Percentiles rank a stretch among this genome's conserved stretches.
These are phyloP conservation scores for Lordiphosa clarofinis DNA, from an alignment of 1,140 invertebrate species.

Conservation along the genomic window DNA sequence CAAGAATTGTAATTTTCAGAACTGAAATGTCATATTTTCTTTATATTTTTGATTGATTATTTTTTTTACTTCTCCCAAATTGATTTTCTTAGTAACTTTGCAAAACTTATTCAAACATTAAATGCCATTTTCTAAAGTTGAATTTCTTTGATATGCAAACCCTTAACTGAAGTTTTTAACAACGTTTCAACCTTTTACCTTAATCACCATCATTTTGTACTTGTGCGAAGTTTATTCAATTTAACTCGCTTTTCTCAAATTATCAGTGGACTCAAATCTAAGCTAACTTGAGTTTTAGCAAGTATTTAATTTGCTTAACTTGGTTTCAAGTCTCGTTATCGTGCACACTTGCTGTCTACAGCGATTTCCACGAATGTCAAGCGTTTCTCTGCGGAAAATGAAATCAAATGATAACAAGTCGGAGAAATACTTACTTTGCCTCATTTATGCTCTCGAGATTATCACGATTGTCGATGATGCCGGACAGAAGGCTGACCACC, in stretches of 20 bases:
- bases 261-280: conserved; percentile 19
- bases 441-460: conserved; percentile 72
- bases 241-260: conserved; percentile 19
- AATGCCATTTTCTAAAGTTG: no score
- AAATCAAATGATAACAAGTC: conserved; percentile 3
- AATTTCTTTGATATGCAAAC: no score
- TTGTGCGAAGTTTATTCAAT: conserved; percentile 23
- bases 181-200: no score
- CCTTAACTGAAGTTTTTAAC: no score
- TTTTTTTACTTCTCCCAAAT: no score
- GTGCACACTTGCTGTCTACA: no score
- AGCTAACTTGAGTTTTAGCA: background rate
- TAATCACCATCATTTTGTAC: no score
- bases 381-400: conserved; percentile 2
- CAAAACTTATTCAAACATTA: no score
- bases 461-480: conserved; percentile 75
- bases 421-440: conserved; percentile 63
- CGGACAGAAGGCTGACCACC: conserved; percentile 63
- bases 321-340: background rate
- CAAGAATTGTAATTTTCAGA: no score
- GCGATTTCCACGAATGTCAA: background rate
- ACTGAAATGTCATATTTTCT: no score
- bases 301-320: conserved; percentile 35
- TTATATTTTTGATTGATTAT: no score
- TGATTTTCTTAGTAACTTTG: no score